Percentiles rank a stretch among this genome's conserved stretches.
These are phyloP conservation scores for Tetrao urogallus DNA, from an alignment of 2,113 vertebrate genomes.

Conservation along the genomic window DNA sequence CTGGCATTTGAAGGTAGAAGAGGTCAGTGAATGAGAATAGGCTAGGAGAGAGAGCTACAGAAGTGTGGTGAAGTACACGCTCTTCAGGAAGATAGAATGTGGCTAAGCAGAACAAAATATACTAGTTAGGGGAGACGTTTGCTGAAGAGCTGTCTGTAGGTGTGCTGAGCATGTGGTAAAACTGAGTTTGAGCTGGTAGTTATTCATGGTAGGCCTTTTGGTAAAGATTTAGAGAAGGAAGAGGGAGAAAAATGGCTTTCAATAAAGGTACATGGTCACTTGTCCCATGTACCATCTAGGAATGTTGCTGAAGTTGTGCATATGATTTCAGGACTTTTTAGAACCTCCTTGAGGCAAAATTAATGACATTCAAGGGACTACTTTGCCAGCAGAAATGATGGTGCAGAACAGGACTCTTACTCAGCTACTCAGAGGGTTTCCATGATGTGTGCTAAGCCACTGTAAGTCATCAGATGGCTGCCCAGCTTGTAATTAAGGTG, in stretches of 20 bases:
- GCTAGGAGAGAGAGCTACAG: neutral
- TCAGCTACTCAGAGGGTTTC: slow-evolving; percentile 1
- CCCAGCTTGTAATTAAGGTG: neutral
- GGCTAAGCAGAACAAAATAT: neutral
- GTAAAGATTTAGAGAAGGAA: neutral
- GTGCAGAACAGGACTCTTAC: slow-evolving; percentile 1
- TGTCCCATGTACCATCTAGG: neutral
- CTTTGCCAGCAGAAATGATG: neutral
- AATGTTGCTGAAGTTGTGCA: neutral
- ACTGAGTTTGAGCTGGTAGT: neutral
- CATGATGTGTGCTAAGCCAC: slow-evolving; percentile 13
- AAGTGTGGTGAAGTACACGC: rapidly evolving
- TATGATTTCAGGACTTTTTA: neutral
- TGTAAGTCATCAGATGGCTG: neutral
- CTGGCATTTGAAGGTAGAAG: rapidly evolving
- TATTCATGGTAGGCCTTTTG: rapidly evolving
- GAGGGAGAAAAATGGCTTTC: neutral
- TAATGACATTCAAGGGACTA: neutral
- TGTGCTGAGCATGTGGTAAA: neutral
- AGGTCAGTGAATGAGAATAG: rapidly evolving
- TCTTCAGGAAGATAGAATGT: rapidly evolving
- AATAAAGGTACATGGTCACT: neutral
- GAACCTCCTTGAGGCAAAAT: neutral
- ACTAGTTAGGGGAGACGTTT: neutral
- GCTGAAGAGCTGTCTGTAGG: neutral